Conservation (phyloP, 2,113 vertebrate species). For the Ammodytes marinus region DNA sequence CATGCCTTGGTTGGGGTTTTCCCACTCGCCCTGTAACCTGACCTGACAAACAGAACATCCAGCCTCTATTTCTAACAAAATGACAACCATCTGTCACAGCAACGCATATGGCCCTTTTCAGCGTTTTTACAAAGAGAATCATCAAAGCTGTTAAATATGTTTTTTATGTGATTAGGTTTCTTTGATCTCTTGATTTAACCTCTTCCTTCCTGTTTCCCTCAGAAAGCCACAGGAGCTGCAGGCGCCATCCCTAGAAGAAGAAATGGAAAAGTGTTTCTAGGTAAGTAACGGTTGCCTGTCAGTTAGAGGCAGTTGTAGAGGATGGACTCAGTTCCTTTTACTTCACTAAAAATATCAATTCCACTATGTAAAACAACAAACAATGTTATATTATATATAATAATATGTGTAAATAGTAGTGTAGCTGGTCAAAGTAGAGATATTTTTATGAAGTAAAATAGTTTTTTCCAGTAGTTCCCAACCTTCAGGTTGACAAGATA, state of each 20-base stretch:
- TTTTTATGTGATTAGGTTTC: not conserved
- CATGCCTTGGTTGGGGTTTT: conserved; percentile 39
- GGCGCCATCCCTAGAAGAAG: conserved; percentile 92
- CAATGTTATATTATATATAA: no score
- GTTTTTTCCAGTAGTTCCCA: not conserved
- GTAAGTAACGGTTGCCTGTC: conserved; percentile 68
- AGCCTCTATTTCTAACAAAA: conserved; percentile 69
- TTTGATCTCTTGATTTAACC: conserved; percentile 20
- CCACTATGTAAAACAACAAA: not conserved
- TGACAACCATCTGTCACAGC: conserved; percentile 30
- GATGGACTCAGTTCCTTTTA: not conserved
- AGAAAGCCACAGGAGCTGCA: conserved; percentile 96
- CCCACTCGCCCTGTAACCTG: conserved; percentile 64
- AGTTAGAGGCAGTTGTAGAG: not conserved
- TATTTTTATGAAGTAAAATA: not conserved
- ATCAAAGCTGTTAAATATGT: not conserved
- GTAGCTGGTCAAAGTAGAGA: no score
- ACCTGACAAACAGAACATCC: conserved; percentile 47
- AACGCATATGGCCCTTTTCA: conserved; percentile 5
- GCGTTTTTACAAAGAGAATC: conserved; percentile 8
- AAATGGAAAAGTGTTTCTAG: conserved; percentile 96
- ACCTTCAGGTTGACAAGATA: not conserved
- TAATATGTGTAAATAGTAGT: not conserved
- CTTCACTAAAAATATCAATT: not conserved
- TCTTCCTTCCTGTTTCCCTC: conserved; percentile 64